A percentile compares a stretch with the other conserved stretches of the same genome.
Evolutionary conservation across 1,140 invertebrate species (phyloP).

Genomic region (Rhysida immarginata): DNA sequence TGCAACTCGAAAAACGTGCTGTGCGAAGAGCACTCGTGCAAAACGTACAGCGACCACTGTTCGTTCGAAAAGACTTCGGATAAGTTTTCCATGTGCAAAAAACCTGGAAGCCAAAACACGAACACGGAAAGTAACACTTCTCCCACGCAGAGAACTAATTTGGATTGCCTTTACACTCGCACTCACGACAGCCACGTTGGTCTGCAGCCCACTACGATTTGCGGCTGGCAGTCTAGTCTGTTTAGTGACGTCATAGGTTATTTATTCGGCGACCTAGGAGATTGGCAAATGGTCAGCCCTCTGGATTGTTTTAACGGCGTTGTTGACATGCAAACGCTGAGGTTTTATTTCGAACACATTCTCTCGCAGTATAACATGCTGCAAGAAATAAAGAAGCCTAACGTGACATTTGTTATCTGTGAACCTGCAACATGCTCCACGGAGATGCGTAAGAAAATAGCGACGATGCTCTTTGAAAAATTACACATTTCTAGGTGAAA

Average conservation of each 20-base stretch:
- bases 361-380: conserved; percentile 33
- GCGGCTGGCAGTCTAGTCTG: neutral
- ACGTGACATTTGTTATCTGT: conserved; percentile 33
- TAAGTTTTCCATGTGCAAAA: neutral
- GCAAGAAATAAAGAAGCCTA: conserved; percentile 30
- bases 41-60: neutral
- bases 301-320: conserved; percentile 31
- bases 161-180: neutral
- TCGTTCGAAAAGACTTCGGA: neutral
- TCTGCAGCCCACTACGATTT: neutral
- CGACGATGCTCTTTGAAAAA: conserved; percentile 36
- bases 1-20: neutral
- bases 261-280: neutral
- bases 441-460: conserved; percentile 29
- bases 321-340: conserved; percentile 29
- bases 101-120: neutral
- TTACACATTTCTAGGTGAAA: conserved; percentile 33
- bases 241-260: neutral
- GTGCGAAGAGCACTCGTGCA: neutral
- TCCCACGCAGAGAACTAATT: neutral
- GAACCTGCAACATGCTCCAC: conserved; percentile 33
- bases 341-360: conserved; percentile 32
- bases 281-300: conserved; percentile 28
- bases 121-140: too few species aligned
- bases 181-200: neutral